These are phyloP conservation scores for Holacanthus passer DNA, from an alignment of 2,113 vertebrate genomes.

Conservation along the genomic window DNA sequence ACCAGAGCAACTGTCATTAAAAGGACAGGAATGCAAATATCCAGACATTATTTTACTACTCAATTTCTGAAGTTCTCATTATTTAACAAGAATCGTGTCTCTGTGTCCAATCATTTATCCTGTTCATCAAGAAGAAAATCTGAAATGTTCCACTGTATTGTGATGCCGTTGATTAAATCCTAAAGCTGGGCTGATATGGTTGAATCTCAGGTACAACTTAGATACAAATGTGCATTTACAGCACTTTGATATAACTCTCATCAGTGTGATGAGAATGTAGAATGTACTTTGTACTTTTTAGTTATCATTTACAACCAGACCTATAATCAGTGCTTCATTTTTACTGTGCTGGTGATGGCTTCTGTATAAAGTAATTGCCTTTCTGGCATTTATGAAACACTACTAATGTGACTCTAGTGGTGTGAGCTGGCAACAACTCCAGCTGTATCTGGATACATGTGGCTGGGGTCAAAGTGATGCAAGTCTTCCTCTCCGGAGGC, in stretches of 20 bases:
- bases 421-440: neutral
- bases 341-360: neutral
- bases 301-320: neutral
- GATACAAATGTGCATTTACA: neutral
- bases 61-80: neutral
- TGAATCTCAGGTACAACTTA: neutral
- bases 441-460: conserved; percentile 31
- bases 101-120: neutral
- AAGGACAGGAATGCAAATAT: neutral
- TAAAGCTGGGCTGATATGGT: neutral
- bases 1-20: neutral
- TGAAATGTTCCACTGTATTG: neutral
- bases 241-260: neutral
- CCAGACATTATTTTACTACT: neutral
- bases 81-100: neutral
- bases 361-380: neutral
- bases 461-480: conserved; percentile 33
- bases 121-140: neutral
- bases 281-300: too few species aligned
- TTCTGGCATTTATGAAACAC: neutral
- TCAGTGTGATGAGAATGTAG: neutral
- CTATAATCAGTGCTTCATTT: neutral
- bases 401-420: neutral
- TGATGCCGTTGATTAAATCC: neutral
- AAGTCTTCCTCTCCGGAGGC: neutral